A percentile compares a stretch with the other conserved stretches of the same genome.
phyloP scores from a whole-genome alignment of 2,797 vertebrate species.

The Coilia nasus region DNA sequence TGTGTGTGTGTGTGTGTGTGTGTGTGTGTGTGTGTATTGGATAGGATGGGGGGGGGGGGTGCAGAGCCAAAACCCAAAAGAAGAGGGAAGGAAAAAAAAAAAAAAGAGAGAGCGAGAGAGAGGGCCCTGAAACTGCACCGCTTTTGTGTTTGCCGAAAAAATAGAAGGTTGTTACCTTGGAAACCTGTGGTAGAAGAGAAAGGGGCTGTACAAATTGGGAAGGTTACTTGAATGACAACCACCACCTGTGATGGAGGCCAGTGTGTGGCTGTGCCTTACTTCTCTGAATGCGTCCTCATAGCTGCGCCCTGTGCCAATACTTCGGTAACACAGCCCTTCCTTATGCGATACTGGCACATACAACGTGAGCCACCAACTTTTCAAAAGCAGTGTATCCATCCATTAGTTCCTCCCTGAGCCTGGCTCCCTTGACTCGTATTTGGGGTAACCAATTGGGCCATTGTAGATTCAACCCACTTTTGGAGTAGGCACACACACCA shows the following conservation, averaged over 20 bases:
- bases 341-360: neutral
- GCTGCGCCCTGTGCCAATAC: neutral
- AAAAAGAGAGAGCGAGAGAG: constrained; percentile 21
- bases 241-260: constrained; percentile 47
- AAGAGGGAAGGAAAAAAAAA: constrained; percentile 23
- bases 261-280: constrained; percentile 23
- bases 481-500: neutral
- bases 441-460: constrained; percentile 16
- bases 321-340: neutral
- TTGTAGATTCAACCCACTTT: constrained; percentile 1
- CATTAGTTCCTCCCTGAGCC: neutral
- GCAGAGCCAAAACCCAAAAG: constrained; percentile 21
- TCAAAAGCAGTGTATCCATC: too few relatives aligned
- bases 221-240: constrained; percentile 57
- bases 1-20: constrained; percentile 38
- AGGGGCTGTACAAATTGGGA: constrained; percentile 45
- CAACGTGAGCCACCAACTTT: neutral
- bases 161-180: constrained; percentile 63
- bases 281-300: neutral
- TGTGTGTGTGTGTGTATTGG: constrained; percentile 4
- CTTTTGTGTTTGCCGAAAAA: constrained; percentile 58
- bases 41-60: neutral
- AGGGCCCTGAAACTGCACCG: constrained; percentile 52
- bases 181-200: constrained; percentile 54
- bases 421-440: neutral